Percentiles rank a stretch among this genome's conserved stretches.
phyloP scores from a whole-genome alignment of 2,888 invertebrate species.

The Volucella inflata region DNA sequence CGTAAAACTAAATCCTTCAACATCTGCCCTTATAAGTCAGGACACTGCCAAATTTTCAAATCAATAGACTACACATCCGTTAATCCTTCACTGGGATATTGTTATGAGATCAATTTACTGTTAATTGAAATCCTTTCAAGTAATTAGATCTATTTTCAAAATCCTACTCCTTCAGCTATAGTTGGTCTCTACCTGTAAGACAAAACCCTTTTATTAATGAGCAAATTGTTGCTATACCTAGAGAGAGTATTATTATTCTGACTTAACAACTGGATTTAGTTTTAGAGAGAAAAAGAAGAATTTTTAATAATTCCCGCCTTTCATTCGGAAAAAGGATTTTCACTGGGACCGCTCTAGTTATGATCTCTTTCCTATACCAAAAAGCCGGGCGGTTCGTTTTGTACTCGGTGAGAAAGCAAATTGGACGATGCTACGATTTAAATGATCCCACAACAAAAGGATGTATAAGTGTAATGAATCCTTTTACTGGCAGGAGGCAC shows the following conservation, averaged over 20 bases:
- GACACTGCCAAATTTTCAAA: background rate
- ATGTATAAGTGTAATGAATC: slow-evolving; percentile 67
- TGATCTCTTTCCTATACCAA: slow-evolving; percentile 69
- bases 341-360: slow-evolving; percentile 76
- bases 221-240: too few relatives aligned
- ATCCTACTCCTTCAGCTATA: background rate
- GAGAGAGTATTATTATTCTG: too few relatives aligned
- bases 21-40: too few relatives aligned
- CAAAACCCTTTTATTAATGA: too few relatives aligned
- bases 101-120: slow-evolving; percentile 50
- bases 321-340: background rate
- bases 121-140: slow-evolving; percentile 54
- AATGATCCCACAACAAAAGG: slow-evolving; percentile 72
- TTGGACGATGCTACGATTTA: slow-evolving; percentile 70
- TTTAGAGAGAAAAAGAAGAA: too few relatives aligned
- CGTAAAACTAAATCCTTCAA: too few relatives aligned
- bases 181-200: too few relatives aligned
- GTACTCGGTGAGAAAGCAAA: slow-evolving; percentile 69
- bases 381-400: slow-evolving; percentile 63
- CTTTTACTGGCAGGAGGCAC: slow-evolving; percentile 47
- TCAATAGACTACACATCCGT: background rate
- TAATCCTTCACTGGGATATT: slow-evolving; percentile 4
- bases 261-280: too few relatives aligned
- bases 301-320: too few relatives aligned
- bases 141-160: slow-evolving; percentile 35